Evolutionary conservation across 2,113 vertebrate species (phyloP).

Genomic region (Corythornis vintsioides): DNA sequence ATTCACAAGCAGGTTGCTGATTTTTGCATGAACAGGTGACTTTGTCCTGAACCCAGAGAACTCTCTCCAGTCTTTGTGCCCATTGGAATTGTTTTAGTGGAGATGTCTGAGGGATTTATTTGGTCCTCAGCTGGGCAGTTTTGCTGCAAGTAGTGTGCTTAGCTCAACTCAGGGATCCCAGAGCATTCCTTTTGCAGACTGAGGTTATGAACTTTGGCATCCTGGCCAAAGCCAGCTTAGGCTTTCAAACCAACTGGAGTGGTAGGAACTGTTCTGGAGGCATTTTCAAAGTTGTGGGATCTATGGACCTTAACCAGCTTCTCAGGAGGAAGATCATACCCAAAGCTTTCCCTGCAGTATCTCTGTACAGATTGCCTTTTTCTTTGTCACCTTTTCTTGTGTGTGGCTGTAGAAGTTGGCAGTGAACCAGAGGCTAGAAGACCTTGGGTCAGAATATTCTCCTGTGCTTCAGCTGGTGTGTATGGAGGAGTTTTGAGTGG

Average conservation of each 20-base stretch:
- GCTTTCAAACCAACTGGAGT: neutral
- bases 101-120: conserved; percentile 9
- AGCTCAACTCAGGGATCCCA: neutral
- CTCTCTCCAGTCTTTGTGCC: neutral
- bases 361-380: neutral
- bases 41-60: conserved; percentile 34
- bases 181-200: neutral
- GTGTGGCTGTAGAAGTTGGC: neutral
- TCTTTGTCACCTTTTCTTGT: neutral
- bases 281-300: neutral
- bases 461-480: neutral
- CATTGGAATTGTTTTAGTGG: conserved; percentile 3
- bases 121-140: neutral
- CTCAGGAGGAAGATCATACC: neutral
- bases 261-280: neutral
- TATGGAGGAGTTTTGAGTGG: neutral
- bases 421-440: neutral
- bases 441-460: neutral
- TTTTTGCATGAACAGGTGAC: conserved; percentile 60
- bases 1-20: conserved; percentile 54
- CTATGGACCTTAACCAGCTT: neutral
- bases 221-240: neutral
- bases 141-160: neutral
- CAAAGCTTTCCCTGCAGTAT: neutral
- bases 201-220: neutral